A percentile compares a stretch with the other conserved stretches of the same genome.
Evolutionary conservation across 30 jellyfish, hydroid and myxozoan genomes (phyloP).

Genomic region (Hydractinia symbiolongicarpus): DNA sequence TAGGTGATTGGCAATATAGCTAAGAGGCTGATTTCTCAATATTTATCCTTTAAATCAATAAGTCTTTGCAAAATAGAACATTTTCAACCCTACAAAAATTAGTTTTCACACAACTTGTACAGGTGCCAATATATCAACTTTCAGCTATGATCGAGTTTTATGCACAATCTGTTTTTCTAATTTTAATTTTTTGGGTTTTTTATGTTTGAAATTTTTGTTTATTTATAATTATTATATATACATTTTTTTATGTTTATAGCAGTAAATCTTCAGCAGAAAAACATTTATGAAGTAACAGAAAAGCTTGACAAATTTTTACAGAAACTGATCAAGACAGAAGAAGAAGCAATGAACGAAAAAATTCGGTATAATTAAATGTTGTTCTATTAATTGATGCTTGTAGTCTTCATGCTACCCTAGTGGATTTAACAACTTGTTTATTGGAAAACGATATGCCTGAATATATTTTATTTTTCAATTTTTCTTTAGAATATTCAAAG

Average conservation of each 20-base stretch:
- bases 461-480: background rate
- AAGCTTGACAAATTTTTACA: constrained; percentile 50
- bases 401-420: background rate
- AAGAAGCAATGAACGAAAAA: constrained; percentile 87
- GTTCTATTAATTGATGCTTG: background rate
- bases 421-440: background rate
- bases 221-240: background rate
- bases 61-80: too few relatives aligned
- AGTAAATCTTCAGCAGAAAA: background rate
- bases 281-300: background rate
- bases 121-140: too few relatives aligned
- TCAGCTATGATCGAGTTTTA: too few relatives aligned
- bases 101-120: too few relatives aligned
- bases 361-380: constrained; percentile 43
- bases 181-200: background rate
- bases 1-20: too few relatives aligned
- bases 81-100: too few relatives aligned
- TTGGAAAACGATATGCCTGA: background rate
- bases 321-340: constrained; percentile 44
- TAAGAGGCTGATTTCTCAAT: too few relatives aligned
- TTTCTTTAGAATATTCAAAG: constrained; percentile 42
- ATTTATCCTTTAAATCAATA: too few relatives aligned
- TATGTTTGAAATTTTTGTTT: background rate
- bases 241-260: background rate
- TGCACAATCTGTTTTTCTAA: background rate